Base-by-base conservation (phyloP, 2,888 invertebrate genomes). In the Acronicta psi region DNA sequence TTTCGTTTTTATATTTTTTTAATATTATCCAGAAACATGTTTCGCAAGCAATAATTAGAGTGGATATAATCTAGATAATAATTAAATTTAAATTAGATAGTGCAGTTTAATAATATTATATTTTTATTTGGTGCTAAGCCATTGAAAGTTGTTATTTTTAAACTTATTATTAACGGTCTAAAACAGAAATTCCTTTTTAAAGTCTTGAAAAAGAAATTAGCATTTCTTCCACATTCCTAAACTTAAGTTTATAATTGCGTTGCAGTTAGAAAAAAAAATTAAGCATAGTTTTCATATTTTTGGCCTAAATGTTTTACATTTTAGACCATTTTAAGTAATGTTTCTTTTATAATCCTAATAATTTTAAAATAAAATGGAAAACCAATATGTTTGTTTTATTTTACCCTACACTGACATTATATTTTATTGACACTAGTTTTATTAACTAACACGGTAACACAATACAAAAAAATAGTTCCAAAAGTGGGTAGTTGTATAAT, bases 221-320 rank as follows among this genome's bases (percentile, higher is more conserved):
- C 81, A 79, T 82, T 82, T 82, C 69, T 62, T 69, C 69, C 56
- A 84, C 85, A 84, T 84, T 84, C 85, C 85, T 77, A 67, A 61
- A 53, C 41, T 46, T 43, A 45, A 41, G 42, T 63, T 65, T 58
- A 44, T n/a, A 37, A 13, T 52, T 58, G 50, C 53, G 34, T 44
- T 49, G 14, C 43, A 45, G 38, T 37, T 5, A n/a, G 38, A 47
- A 53, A 54, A 62, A 51, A 46, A 38, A 7, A 16, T 29, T 54
- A 41, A 14, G 8, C 53, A 53, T 51, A 63, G 7, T 52, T 72
- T 57, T 63, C 29, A 47, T 69, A 52, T 40, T 73, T 23, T 57
- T 53, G 69, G 59, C 51, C 61, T 49, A n/a, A 58, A 64, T 69
- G 67, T 54, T 56, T 46, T 36, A 17, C 57, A 59, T 69, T 58